phyloP scores from a whole-genome alignment of 2,113 vertebrate genomes.

The Gyps fulvus region DNA sequence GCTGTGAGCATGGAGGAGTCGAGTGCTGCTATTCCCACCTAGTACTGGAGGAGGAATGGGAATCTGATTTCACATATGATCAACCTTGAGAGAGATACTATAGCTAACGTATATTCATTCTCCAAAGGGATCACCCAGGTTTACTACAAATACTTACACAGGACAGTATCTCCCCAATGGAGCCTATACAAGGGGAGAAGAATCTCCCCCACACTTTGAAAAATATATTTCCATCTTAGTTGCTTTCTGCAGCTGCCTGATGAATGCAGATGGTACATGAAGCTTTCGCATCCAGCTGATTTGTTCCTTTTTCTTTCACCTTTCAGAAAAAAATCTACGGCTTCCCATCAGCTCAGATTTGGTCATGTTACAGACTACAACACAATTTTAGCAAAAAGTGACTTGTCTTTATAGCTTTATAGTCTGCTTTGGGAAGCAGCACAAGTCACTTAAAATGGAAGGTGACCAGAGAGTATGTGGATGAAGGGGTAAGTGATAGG shows the following conservation, averaged over 20 bases:
- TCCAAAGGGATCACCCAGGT: neutral
- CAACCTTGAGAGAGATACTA: neutral
- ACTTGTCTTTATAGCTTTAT: neutral
- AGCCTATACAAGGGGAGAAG: neutral
- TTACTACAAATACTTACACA: neutral
- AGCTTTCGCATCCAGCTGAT: neutral
- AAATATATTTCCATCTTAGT: neutral
- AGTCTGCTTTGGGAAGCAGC: neutral
- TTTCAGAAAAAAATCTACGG: neutral
- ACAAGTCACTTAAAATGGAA: neutral
- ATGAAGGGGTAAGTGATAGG: neutral
- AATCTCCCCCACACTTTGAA: neutral
- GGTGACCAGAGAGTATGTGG: neutral
- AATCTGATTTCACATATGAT: neutral
- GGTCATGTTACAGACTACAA: neutral
- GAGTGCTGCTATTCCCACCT: neutral
- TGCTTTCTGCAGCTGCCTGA: neutral
- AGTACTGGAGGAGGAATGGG: neutral
- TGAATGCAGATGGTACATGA: neutral
- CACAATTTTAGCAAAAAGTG: neutral
- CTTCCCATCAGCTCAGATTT: neutral
- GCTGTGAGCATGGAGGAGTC: neutral
- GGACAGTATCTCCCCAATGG: neutral
- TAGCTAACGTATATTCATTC: neutral
- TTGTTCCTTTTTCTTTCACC: neutral